Evolutionary conservation across 2,113 vertebrate genomes (phyloP).

Genomic region (Lagopus muta): DNA sequence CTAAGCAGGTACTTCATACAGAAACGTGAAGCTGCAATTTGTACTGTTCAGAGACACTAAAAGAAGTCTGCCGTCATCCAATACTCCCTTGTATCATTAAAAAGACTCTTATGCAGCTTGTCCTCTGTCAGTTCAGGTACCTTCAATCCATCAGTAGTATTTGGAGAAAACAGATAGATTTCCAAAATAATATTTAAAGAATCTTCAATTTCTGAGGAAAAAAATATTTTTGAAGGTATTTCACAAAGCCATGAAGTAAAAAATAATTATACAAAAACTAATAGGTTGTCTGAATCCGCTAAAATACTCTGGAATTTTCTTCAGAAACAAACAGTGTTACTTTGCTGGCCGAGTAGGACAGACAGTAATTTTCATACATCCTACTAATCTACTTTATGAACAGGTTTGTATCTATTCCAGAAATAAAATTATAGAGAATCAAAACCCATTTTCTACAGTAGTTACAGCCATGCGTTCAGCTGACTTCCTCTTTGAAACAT

Average conservation of each 20-base stretch:
- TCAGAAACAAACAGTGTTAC: constrained; percentile 32
- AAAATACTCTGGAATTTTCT: constrained; percentile 41
- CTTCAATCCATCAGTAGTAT: constrained; percentile 44
- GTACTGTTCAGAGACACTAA: constrained; percentile 42
- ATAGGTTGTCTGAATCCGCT: constrained; percentile 23
- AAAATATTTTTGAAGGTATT: not conserved
- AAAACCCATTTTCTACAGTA: not conserved
- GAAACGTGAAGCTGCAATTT: constrained; percentile 61
- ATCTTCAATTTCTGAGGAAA: constrained; percentile 1
- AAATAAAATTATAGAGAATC: not conserved
- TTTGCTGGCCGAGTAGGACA: not conserved
- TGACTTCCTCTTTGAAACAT: not conserved
- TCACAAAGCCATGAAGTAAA: not conserved
- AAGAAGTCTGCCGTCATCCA: constrained; percentile 63
- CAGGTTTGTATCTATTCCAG: not conserved
- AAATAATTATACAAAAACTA: not conserved
- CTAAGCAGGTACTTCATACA: constrained; percentile 38
- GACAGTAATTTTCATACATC: not conserved
- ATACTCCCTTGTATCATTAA: constrained; percentile 3
- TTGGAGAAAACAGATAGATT: not conserved
- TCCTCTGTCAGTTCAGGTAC: constrained; percentile 17
- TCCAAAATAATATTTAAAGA: not conserved
- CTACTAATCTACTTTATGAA: constrained; percentile 15
- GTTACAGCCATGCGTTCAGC: not conserved
- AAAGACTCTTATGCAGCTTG: constrained; percentile 23